Conservation (phyloP, 2,888 invertebrate genomes). For the Hypomecis punctinalis region DNA sequence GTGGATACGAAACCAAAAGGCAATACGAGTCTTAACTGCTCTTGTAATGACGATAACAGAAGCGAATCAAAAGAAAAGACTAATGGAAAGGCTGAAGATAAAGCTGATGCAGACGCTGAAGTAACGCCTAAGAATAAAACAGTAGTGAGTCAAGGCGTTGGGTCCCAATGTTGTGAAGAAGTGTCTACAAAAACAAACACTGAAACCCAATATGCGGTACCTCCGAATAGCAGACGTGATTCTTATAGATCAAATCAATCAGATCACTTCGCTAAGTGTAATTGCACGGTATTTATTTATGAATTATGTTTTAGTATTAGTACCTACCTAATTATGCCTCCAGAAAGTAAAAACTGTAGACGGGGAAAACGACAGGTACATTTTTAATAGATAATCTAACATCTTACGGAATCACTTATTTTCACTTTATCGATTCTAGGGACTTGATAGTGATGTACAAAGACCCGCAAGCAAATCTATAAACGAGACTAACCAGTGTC, state of each 20-base stretch:
- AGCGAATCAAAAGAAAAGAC: not conserved
- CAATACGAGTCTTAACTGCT: not conserved
- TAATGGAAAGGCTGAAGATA: not conserved
- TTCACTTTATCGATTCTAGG: constrained; percentile 1
- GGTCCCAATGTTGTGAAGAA: constrained; percentile 43
- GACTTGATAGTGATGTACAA: not conserved
- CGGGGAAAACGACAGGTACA: no score
- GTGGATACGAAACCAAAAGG: not conserved
- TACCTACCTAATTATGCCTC: no score
- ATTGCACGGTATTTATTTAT: constrained; percentile 8
- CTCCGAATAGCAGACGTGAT: not conserved
- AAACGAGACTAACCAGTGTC: not conserved
- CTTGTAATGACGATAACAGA: not conserved
- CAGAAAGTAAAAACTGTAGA: no score
- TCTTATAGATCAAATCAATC: not conserved
- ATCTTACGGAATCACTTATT: not conserved
- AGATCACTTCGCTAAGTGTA: not conserved
- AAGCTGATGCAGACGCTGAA: not conserved
- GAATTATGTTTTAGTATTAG: no score
- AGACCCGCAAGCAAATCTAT: not conserved
- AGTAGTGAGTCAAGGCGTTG: constrained; percentile 3
- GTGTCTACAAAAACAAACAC: constrained; percentile 26
- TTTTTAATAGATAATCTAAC: no score
- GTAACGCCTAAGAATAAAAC: not conserved
- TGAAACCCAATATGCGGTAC: constrained; percentile 26